Evolutionary conservation across 1,140 invertebrate species (phyloP), one percentile per base, ranked within the genome.

Genomic region (Orchestia grillus): DNA sequence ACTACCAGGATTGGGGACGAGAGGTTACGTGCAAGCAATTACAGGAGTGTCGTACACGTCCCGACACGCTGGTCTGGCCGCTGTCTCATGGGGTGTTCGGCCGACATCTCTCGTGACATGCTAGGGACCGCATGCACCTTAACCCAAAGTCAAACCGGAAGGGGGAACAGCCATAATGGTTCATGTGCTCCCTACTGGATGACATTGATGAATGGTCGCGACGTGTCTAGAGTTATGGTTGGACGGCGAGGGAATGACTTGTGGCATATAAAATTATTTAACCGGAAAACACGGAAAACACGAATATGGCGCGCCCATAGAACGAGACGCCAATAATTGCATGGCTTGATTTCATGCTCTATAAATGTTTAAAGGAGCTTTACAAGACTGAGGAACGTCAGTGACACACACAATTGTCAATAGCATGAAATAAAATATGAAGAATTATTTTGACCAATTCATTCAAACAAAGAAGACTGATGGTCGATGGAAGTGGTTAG

Each of bases 71-170:
- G 88, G 4, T 91, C 42, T 91, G 88, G 44, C 88, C 41, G 88
- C 88, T 91, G 88, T 91, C 88, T 91, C 41, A 42, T 91, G 88
- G 41, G 88, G 88, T 91, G 44, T 91, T 91, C 4, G 88, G 23
- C 88, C 36, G 41, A 44, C 41, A 41, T 42, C 88, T 44, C 88
- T 42, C 15, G 41, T 91, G 88, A 91, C 88, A 91, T 77, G 62
- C 62, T 19, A 77, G 62, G 62, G 62, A 77, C 62, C 62, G 28
- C 62, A 77, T 77, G 28, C 62, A 77, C 62, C 62, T 77, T 77
- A 77, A 77, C 62, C 62, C 62, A 77, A 77, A 77, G 62, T 77
- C 62, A 77, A 77, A 77, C 62, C 62, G 62, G 62, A 77, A 77
- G 62, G 62, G 47, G 62, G 62, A 77, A 77, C 62, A 77, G 62